Base-by-base conservation (phyloP, 2,888 invertebrate genomes). In the Xestia c-nigrum region DNA sequence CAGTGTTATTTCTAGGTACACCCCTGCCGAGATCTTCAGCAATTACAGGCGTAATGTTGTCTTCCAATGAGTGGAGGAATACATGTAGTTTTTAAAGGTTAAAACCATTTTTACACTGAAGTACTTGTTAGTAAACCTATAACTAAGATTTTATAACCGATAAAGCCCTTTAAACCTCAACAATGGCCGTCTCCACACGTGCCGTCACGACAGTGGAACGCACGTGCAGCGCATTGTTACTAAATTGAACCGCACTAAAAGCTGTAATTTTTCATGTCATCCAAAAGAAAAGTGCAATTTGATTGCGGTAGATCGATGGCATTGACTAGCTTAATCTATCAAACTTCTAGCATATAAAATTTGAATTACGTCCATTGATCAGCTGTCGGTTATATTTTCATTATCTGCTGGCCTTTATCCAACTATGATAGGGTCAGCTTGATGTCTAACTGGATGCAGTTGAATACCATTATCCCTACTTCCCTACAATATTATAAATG, bases 191-290 rank as follows among this genome's bases (percentile, higher is more conserved):
- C 40, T 59, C 24, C 16, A 47, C 74, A 75, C 52, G 16, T 50
- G 31, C n/a, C n/a, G 52, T 52, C 40, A 46, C 10, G 43, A 50
- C 38, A 76, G 21, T 59, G 38, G 43, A 68, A 75, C 55, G 57
- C 50, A 59, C 79, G 82, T 76, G 68, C 43, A 38, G 38, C 14
- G 55, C 81, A 66, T 78, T 59, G 21, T 66, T 52, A 78, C 64
- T 46, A 46, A 24, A 52, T 24, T 59, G 50, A 68, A 66, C 43
- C 57, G 6, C n/a, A 81, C 82, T 76, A 67, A 79, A 79, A 79
- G 50, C 76, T 65, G 43, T 61, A 43, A 75, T 80, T 80, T 79
- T 70, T 80, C 70, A 80, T 38, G 31, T 21, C n/a, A 46, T 3
- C 47, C 64, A 24, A 69, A 55, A 76, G 38, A 80, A 74, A 59